Base-by-base conservation (phyloP, 1,140 invertebrate genomes). In the Leptopilina clavipes region DNA sequence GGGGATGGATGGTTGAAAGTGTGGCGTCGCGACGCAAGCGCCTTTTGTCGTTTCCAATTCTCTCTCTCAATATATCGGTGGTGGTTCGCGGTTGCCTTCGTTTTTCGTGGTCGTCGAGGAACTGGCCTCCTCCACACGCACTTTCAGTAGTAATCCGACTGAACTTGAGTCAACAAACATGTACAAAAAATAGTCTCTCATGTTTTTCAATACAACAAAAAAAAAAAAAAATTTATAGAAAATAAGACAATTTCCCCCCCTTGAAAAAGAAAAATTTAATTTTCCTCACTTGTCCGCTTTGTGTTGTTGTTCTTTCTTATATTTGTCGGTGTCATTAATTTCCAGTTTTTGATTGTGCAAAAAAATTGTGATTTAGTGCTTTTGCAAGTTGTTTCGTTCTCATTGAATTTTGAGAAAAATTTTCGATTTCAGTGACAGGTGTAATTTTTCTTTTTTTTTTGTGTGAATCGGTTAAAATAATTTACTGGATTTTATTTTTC, bases 21-120 rank as follows among this genome's bases (percentile, higher is more conserved):
- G 81, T 75, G 78, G 81, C 78, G 75, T 78, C 52, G 76, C 78
- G 81, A 82, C 81, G 81, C 81, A 75, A 12, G 81, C 81, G 81
- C 81, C 81, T n/a, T 77, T 73, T 78, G 81, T 3, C 1, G n/a
- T n/a, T n/a, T 48, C 56, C 59, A 52, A 74, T 71, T 75, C 74
- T 75, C 76, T 75, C 48, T 73, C 43, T 76, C 72, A n/a, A n/a
- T n/a, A n/a, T n/a, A n/a, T n/a, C n/a, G n/a, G 80, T 79, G 74
- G 73, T 76, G 73, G 75, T n/a, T 75, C 76, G 74, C 18, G 73
- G 80, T 59, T 77, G 77, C 74, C 77, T 76, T 81, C 75, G 78
- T n/a, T 73, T 52, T 76, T 73, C 76, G 77, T 81, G 76, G 80
- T 81, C 73, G 79, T 75, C 80, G 77, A 78, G 71, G 75, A 70